Conservation (phyloP, 1,140 invertebrate species). For the Zaprionus inermis region DNA sequence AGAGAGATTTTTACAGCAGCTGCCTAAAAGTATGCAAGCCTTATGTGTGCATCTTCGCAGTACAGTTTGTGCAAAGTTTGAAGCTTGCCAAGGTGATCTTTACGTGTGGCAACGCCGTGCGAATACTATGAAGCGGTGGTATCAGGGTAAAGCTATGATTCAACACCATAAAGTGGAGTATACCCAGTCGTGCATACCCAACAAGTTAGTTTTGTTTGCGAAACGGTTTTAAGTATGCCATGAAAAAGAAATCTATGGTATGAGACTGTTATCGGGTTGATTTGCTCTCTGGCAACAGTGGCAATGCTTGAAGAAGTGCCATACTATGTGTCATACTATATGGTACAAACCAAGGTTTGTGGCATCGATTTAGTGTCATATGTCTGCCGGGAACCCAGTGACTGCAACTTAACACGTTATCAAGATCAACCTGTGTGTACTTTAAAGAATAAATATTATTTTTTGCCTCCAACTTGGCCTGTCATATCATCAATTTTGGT, state of each 20-base stretch:
- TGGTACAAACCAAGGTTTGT: too few relatives aligned
- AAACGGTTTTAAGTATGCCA: too few relatives aligned
- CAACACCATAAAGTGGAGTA: too few relatives aligned
- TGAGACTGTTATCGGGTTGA: too few relatives aligned
- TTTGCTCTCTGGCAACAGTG: background rate
- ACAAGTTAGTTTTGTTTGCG: too few relatives aligned
- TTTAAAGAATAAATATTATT: background rate
- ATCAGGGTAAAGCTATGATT: too few relatives aligned
- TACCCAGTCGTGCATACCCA: too few relatives aligned
- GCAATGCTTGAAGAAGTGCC: background rate
- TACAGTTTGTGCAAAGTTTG: background rate
- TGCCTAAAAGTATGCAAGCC: conserved; percentile 35
- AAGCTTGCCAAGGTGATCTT: background rate
- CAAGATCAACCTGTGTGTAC: background rate
- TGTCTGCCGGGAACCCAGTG: too few relatives aligned
- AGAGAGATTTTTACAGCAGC: background rate
- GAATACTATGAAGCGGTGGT: background rate
- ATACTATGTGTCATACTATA: too few relatives aligned
- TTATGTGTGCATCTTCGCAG: background rate
- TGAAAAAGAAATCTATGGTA: too few relatives aligned
- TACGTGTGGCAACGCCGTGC: background rate
- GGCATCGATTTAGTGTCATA: too few relatives aligned
- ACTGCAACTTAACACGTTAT: background rate
- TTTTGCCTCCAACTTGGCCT: background rate
- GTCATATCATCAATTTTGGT: background rate